Base-by-base conservation (phyloP, 2,888 invertebrate species). In the Creontiades dilutus region DNA sequence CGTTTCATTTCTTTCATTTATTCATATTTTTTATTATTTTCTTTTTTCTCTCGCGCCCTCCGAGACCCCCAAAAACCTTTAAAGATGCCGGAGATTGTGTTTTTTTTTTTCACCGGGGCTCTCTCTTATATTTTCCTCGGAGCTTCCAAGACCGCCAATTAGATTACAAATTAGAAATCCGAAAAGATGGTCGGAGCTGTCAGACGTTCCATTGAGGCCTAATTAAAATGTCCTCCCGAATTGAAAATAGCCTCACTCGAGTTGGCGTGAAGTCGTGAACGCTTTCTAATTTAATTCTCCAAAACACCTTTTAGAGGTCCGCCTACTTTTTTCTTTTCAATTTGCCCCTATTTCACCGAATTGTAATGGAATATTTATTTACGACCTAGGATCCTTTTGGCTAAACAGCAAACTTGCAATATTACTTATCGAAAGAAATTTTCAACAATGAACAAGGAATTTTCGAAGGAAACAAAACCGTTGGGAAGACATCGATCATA, bases 101-200 rank as follows among this genome's bases (percentile, higher is more conserved):
- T 37, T 37, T 37, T 7, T 37, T 7, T 7, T 23, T 68, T 52
- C 5, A 23, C n/a, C n/a, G n/a, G n/a, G n/a, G n/a, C n/a, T n/a
- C n/a, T n/a, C n/a, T n/a, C n/a, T n/a, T n/a, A n/a, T n/a, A n/a
- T n/a, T n/a, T 68, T 68, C 12, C 27, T 13, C 23, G 5, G 68
- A 68, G 68, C 68, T 68, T 68, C 68, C 68, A 68, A 68, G 68
- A 68, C 68, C 68, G 68, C 68, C 68, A 68, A 68, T 68, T 68
- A 68, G 68, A 68, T 68, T 68, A 68, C 68, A 68, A 68, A 68
- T 68, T 68, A 68, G 68, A 68, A 68, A 68, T 68, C 27, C 68
- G 68, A 68, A 68, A 68, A 68, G 68, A 23, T 27, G 68, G 68
- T 68, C 23, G 68, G 23, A 19, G 68, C 68, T 27, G 68, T 68